A percentile compares a stretch with the other conserved stretches of the same genome.
These are phyloP conservation scores for Holocentrus rufus DNA, from an alignment of 2,797 vertebrate species.

Conservation along the genomic window DNA sequence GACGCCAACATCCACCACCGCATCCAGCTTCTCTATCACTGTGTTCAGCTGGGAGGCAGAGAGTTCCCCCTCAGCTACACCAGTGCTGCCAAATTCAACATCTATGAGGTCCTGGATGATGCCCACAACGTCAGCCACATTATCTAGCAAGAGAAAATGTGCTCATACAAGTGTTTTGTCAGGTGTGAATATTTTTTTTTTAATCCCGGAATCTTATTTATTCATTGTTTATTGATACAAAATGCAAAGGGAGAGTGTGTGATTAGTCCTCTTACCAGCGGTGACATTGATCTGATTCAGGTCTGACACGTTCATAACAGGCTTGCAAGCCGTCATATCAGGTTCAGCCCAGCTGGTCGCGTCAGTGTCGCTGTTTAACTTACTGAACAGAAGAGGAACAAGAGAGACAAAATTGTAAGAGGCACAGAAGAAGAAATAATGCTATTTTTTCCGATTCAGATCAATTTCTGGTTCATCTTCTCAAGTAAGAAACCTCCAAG, in stretches of 20 bases:
- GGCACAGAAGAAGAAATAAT: neutral
- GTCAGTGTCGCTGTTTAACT: conserved; percentile 72
- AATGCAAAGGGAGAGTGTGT: neutral
- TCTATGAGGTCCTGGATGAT: conserved; percentile 83
- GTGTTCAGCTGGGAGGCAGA: conserved; percentile 76
- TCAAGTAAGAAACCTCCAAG: too few relatives aligned
- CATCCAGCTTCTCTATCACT: conserved; percentile 82
- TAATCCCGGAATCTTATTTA: too few relatives aligned
- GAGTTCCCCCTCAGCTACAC: conserved; percentile 46
- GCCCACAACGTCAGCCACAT: conserved; percentile 81
- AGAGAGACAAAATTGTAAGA: neutral
- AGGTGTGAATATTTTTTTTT: too few relatives aligned
- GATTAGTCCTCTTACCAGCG: conserved; percentile 68
- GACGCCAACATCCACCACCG: conserved; percentile 75
- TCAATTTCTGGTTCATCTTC: neutral
- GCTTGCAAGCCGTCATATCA: conserved; percentile 71
- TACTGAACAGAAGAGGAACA: conserved; percentile 59
- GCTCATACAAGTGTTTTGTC: neutral
- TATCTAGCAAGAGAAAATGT: conserved; percentile 74
- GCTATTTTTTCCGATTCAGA: neutral
- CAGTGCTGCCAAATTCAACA: conserved; percentile 49
- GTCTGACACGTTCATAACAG: conserved; percentile 65
- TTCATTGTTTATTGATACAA: neutral
- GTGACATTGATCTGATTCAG: conserved; percentile 78
- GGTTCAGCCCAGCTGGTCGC: conserved; percentile 73